These are phyloP conservation scores for Dasyprocta punctata DNA, from an alignment of 2,113 vertebrate genomes.

Conservation along the genomic window DNA sequence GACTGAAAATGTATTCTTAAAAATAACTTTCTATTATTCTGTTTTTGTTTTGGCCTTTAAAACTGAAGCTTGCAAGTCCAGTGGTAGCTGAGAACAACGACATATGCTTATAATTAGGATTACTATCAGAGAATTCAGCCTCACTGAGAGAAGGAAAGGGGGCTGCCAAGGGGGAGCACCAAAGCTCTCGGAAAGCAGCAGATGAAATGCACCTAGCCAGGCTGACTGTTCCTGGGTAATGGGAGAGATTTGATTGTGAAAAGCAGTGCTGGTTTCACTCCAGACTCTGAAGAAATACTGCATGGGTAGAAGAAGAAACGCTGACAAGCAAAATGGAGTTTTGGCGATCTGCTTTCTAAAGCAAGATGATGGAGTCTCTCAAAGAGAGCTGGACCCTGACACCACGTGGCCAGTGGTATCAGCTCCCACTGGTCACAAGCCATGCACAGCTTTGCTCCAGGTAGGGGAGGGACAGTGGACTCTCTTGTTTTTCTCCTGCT, in stretches of 20 bases:
- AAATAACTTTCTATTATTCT: constrained; percentile 37
- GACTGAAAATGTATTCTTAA: constrained; percentile 81
- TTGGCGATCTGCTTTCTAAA: neutral
- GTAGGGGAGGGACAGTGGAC: accelerated
- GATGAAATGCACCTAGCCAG: constrained; percentile 69
- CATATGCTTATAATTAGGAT: constrained; percentile 90
- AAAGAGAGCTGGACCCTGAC: neutral
- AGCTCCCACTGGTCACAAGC: neutral
- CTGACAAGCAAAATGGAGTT: constrained; percentile 67
- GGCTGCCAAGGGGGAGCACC: constrained; percentile 82
- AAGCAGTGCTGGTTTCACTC: constrained; percentile 70
- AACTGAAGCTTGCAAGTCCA: constrained; percentile 80
- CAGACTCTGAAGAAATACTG: constrained; percentile 71
- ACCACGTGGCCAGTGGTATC: accelerated
- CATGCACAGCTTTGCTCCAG: accelerated
- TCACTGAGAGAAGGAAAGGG: constrained; percentile 83
- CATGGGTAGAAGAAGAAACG: constrained; percentile 71
- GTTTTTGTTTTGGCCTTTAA: constrained; percentile 39
- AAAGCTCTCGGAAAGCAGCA: constrained; percentile 71
- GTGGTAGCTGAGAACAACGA: constrained; percentile 84
- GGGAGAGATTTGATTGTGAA: constrained; percentile 79
- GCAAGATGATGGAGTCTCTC: neutral
- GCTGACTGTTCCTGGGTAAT: constrained; percentile 80
- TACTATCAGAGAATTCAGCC: constrained; percentile 86
- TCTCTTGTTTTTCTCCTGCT: neutral